Evolutionary conservation across 2,797 vertebrate genomes (phyloP).

Genomic region (Falco rusticolus): DNA sequence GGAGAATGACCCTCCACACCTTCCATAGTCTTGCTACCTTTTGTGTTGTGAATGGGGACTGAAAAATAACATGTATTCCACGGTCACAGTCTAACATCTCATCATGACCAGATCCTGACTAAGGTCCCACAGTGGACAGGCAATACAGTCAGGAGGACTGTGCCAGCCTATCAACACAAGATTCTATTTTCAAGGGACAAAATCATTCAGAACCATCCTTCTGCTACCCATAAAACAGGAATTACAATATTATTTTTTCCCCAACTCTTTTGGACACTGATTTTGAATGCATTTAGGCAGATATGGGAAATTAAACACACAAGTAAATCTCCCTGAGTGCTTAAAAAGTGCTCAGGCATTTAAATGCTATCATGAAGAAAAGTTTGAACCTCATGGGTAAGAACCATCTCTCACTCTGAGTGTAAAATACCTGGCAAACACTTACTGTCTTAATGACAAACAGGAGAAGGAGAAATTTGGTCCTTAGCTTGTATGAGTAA

Average conservation of each 20-base stretch:
- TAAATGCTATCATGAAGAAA: neutral
- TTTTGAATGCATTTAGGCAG: neutral
- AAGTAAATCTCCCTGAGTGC: neutral
- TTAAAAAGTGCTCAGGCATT: neutral
- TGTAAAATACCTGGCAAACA: neutral
- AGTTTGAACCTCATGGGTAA: neutral
- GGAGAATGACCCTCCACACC: neutral
- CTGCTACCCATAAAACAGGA: neutral
- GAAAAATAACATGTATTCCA: neutral
- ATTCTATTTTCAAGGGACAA: neutral
- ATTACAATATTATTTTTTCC: neutral
- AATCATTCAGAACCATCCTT: neutral
- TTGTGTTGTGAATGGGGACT: neutral
- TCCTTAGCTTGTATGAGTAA: neutral
- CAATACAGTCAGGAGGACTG: neutral
- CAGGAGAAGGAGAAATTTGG: neutral
- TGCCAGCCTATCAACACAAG: neutral
- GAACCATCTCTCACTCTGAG: neutral
- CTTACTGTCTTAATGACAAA: neutral
- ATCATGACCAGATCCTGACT: neutral
- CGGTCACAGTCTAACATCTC: neutral
- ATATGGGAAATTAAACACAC: neutral
- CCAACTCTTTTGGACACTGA: neutral
- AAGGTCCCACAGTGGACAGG: neutral
- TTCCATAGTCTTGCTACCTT: neutral